Base-by-base conservation (phyloP, 2,888 invertebrate species). In the Polyploca ridens region DNA sequence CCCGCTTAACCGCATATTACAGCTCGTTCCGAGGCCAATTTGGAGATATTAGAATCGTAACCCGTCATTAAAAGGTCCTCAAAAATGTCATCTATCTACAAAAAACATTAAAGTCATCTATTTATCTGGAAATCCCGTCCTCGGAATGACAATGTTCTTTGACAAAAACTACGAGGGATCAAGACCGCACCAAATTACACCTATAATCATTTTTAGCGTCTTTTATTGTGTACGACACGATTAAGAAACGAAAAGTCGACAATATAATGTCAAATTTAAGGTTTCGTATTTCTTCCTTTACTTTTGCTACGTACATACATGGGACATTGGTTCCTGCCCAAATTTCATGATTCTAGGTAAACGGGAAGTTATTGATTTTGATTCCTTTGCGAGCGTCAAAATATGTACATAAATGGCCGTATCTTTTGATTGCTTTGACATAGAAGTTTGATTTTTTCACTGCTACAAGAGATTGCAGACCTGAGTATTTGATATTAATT, bases 51-150 rank as follows among this genome's bases (percentile, higher is more conserved):
- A 44, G 64, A 65, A 49, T 65, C 63, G 69, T 62, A 73, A 65
- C 64, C 73, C 70, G 68, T 81, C 79, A 85, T 87, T 85, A 84
- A 73, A 54, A 68, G 74, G 71, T 73, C 76, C 68, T 83, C 77
- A 80, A 77, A 83, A 83, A 86, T 87, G 89, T 86, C 86, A 78
- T 83, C 86, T 88, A 88, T 79, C 69, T 75, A 85, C 75, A 85
- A 87, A 87, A 46, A 71, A n/a, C n/a, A n/a, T n/a, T n/a, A n/a
- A n/a, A n/a, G 81, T 84, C 81, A 78, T 79, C 85, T 86, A 87
- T 88, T 86, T n/a, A 81, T 78, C 73, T 79, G 81, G 86, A 87
- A 61, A 85, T 79, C 79, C 77, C 74, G 71, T 73, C 63, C 67
- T 63, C 60, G 81, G 84, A 82, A 83, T 84, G 85, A 82, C 81